Evolutionary conservation across 2,888 invertebrate species (phyloP).

Genomic region (Netelia melanura): DNA sequence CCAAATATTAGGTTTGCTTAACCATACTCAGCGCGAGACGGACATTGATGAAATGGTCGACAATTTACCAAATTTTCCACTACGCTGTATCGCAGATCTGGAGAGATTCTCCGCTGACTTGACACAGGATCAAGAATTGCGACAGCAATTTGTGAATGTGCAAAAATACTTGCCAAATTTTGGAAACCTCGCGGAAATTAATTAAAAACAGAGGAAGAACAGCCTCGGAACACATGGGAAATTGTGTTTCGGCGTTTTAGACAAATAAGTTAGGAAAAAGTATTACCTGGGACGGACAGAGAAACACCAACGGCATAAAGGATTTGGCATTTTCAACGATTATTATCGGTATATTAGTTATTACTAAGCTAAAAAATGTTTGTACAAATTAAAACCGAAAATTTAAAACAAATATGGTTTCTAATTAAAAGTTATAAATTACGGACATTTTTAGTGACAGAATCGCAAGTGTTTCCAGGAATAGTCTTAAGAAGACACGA

Average conservation of each 20-base stretch:
- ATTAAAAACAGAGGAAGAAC: not conserved
- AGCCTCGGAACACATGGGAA: not conserved
- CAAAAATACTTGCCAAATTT: not conserved
- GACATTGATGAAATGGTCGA: conserved; percentile 4
- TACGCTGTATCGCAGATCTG: conserved; percentile 14
- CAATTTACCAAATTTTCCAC: conserved; percentile 6
- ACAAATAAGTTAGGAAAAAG: conserved; percentile 17
- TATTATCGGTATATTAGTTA: not conserved
- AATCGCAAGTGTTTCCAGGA: conserved; percentile 18
- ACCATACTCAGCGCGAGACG: not conserved
- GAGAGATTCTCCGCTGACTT: not conserved
- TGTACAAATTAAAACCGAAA: not conserved
- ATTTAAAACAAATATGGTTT: not conserved
- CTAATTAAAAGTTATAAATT: not conserved
- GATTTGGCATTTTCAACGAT: not conserved
- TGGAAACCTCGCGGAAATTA: not conserved
- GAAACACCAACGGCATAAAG: conserved; percentile 9
- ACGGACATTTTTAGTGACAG: not conserved
- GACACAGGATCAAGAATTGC: conserved; percentile 7
- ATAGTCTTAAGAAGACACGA: not conserved
- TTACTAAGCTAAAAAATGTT: not conserved
- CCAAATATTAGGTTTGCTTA: conserved; percentile 19
- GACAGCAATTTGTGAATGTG: conserved; percentile 5
- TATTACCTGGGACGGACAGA: conserved; percentile 19
- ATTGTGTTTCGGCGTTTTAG: not conserved